Evolutionary conservation across 1,140 invertebrate genomes (phyloP).

Genomic region (Riptortus pedestris): DNA sequence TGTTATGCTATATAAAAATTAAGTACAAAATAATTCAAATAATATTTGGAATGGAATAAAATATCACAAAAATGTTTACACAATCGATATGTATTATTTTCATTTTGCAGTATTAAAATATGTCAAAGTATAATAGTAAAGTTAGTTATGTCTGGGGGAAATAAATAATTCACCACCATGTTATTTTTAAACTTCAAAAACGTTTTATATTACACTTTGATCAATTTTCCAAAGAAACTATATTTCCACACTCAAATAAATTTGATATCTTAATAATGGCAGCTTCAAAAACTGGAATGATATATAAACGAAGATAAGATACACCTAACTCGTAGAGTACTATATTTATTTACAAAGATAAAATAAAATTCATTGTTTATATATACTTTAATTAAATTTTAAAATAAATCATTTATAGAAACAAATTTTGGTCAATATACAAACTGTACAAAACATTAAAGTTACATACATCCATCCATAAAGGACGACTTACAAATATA

Average conservation of each 20-base stretch:
- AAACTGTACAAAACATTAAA: neutral
- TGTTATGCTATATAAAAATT: neutral
- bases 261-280: slow-evolving; percentile 10
- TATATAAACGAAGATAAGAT: too few species aligned
- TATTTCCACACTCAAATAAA: neutral
- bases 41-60: slow-evolving; percentile 16
- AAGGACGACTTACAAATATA: neutral
- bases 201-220: neutral
- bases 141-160: neutral
- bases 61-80: slow-evolving; percentile 12
- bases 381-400: neutral
- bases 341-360: neutral
- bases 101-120: neutral
- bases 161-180: neutral
- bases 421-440: slow-evolving; percentile 5
- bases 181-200: neutral
- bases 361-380: neutral
- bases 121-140: neutral
- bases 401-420: neutral
- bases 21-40: slow-evolving; percentile 3
- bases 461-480: neutral
- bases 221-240: neutral
- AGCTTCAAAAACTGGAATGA: neutral
- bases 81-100: neutral
- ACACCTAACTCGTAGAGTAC: neutral